Base-by-base conservation (phyloP, 2,888 invertebrate species). In the Ectobius pallidus region DNA sequence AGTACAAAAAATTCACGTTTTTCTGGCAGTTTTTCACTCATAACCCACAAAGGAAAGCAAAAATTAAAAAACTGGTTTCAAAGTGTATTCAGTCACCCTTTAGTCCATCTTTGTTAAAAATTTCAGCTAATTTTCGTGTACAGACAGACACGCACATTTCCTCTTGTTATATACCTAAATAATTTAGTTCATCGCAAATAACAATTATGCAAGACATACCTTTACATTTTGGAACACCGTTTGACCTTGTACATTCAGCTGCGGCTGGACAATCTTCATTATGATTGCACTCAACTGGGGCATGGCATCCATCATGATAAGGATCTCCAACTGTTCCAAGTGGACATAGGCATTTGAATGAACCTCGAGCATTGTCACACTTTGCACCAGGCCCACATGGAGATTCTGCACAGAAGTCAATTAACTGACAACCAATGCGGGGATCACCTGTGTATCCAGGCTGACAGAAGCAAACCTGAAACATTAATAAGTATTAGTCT, bases 361-460 rank as follows among this genome's bases (percentile, higher is more conserved):
- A 89, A 69, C 93, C 94, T 77, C 92, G 88, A 0, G 90, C 87
- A 81, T 94, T 96, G 76, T 89, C 89, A 81, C 96, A 97, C 75
- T 87, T 84, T 0, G 95, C 92, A 71, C 92, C 92, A 61, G 91
- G 89, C 3, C 92, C 94, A 81, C 95, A 95, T 7, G 94, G 94
- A 52, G 88, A 87, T 77, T 89, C 88, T 65, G 88, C 87, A 80
- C 95, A 96, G 82, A 91, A 93, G 83, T 95, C 92, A 70, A 95
- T 90, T 69, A 91, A 84, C 69, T 86, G 84, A 79, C 96, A 96
- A 25, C 90, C 90, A 32, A 83, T 84, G 11, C 87, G 83, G 1
- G 95, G 90, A 81, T 95, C 90, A 2, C 95, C 95, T 0, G 93
- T 93, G 79, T 89, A 95, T 0, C 95, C 95, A 14, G 95, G 95